Conservation (phyloP, 2,797 vertebrate genomes). For the Sebastes minor region DNA sequence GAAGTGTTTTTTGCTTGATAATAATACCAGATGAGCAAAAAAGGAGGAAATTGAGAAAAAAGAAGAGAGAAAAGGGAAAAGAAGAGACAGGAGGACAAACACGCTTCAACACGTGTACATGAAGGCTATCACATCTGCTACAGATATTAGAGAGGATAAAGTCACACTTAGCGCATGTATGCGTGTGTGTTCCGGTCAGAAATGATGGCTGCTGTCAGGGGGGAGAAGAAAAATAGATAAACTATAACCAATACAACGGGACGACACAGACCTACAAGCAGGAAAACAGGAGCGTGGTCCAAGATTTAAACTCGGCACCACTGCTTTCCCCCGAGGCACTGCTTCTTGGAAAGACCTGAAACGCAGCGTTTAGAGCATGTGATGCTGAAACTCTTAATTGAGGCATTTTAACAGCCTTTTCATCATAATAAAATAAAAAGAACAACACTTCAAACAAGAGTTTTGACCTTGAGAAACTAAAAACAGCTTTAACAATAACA, state of each 20-base stretch:
- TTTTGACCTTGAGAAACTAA: not conserved
- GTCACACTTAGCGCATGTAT: not conserved
- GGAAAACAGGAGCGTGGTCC: constrained; percentile 21
- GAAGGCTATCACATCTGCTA: constrained; percentile 60
- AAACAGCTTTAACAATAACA: not conserved
- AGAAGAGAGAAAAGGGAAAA: not conserved
- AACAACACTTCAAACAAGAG: not conserved
- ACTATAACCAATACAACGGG: constrained; percentile 6
- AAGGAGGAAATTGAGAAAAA: not conserved
- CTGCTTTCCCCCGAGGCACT: not conserved
- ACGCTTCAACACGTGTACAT: constrained; percentile 31
- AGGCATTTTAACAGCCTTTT: constrained; percentile 15
- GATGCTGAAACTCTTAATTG: not conserved
- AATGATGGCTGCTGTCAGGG: constrained; percentile 23
- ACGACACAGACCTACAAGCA: not conserved
- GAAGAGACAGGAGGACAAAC: constrained; percentile 2
- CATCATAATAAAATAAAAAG: constrained; percentile 8
- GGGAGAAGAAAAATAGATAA: constrained; percentile 22
- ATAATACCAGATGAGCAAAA: not conserved
- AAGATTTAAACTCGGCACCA: not conserved
- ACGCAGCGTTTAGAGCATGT: not conserved
- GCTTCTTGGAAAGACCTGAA: constrained; percentile 24
- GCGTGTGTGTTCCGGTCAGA: constrained; percentile 19
- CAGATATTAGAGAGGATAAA: constrained; percentile 52
- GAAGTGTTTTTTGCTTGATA: not conserved